Percentiles rank a stretch among this genome's conserved stretches.
phyloP scores from a whole-genome alignment of 2,113 vertebrate genomes.

The Pithys albifrons region DNA sequence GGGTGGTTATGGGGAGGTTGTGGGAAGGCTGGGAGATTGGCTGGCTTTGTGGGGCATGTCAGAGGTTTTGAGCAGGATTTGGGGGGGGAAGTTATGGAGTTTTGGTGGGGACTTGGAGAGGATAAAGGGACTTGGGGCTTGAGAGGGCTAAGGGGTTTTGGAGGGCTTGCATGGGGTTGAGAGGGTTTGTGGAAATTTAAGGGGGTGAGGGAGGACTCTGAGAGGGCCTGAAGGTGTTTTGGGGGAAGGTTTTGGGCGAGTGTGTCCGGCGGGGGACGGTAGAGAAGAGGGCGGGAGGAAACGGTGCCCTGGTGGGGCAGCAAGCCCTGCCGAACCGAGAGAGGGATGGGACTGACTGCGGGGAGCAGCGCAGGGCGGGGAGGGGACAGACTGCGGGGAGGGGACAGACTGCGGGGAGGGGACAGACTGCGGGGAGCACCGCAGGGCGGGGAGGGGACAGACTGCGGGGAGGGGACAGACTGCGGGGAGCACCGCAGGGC shows the following conservation, averaged over 20 bases:
- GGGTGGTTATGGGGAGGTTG: too few species aligned
- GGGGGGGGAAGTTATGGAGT: too few species aligned
- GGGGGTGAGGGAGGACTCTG: neutral
- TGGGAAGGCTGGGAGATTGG: too few species aligned
- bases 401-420: too few species aligned
- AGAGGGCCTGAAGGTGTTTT: neutral
- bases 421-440: accelerated
- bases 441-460: accelerated
- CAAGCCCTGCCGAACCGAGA: too few species aligned
- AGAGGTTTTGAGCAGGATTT: too few species aligned
- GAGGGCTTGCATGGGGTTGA: too few species aligned
- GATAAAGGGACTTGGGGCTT: neutral
- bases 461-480: too few species aligned
- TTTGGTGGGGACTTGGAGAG: too few species aligned
- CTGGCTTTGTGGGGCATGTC: too few species aligned
- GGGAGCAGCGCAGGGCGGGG: accelerated
- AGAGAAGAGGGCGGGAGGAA: accelerated
- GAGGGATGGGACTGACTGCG: accelerated
- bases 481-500: accelerated
- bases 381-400: accelerated
- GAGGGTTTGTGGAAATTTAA: neutral
- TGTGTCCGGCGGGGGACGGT: accelerated
- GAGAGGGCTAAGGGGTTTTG: neutral
- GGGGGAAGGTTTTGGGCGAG: too few species aligned
- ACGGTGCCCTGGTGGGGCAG: accelerated